Conservation (phyloP, 2,797 vertebrate species). For the Knipowitschia caucasica region DNA sequence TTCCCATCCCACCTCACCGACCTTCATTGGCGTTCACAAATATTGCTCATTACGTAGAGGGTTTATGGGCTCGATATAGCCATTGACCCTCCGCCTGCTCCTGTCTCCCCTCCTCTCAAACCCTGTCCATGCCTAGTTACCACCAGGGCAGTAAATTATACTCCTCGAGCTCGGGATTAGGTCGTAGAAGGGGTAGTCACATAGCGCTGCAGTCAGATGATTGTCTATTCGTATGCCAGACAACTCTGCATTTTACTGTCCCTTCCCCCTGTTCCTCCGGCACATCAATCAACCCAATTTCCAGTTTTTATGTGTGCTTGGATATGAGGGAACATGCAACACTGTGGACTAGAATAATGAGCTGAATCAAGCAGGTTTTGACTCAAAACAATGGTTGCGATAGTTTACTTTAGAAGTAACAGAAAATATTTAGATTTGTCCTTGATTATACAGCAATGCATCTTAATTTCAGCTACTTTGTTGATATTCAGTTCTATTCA, state of each 20-base stretch:
- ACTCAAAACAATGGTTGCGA: background rate
- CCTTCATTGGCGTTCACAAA: conserved; percentile 71
- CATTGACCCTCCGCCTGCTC: conserved; percentile 66
- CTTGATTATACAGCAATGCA: background rate
- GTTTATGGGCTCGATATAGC: conserved; percentile 73
- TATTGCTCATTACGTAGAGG: conserved; percentile 74
- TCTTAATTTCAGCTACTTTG: background rate
- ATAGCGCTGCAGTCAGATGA: conserved; percentile 37
- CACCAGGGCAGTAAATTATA: conserved; percentile 67
- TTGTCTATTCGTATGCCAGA: conserved; percentile 60
- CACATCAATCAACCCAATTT: conserved; percentile 63
- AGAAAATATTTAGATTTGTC: background rate
- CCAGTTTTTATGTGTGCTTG: conserved; percentile 37
- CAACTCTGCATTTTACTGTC: conserved; percentile 52
- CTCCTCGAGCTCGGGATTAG: conserved; percentile 62
- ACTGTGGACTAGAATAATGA: conserved; percentile 9
- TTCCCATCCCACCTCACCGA: conserved; percentile 56
- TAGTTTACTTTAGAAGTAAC: background rate
- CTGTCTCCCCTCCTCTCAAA: conserved; percentile 47
- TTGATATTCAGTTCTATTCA: no score
- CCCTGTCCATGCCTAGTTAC: conserved; percentile 68
- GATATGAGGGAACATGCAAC: conserved; percentile 4
- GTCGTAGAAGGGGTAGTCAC: conserved; percentile 45
- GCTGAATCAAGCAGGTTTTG: background rate
- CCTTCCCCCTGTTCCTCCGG: conserved; percentile 37